Evolutionary conservation across 1,140 invertebrate species (phyloP).

Genomic region (Leptinotarsa texana): DNA sequence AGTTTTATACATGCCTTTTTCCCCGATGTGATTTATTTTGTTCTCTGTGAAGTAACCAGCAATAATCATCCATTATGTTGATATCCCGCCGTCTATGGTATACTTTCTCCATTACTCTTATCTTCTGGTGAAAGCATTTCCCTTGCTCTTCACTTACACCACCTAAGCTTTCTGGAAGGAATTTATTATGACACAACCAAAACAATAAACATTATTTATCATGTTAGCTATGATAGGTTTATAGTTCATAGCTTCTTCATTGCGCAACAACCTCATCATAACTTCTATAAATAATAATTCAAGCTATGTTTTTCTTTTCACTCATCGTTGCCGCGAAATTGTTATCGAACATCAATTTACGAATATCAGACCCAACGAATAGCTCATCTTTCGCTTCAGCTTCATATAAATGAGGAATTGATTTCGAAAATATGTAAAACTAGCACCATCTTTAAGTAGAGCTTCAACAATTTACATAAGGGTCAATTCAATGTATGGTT

Average conservation of each 20-base stretch:
- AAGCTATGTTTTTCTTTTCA: background rate
- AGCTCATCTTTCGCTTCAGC: background rate
- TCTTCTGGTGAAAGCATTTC: too few relatives aligned
- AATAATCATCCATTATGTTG: too few relatives aligned
- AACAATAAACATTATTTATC: background rate
- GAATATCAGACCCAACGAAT: background rate
- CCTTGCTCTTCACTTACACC: too few relatives aligned
- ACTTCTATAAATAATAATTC: background rate
- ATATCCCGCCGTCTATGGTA: too few relatives aligned
- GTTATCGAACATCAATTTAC: background rate
- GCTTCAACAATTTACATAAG: too few relatives aligned
- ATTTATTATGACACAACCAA: background rate
- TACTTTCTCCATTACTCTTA: too few relatives aligned
- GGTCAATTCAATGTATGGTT: too few relatives aligned
- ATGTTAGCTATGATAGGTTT: background rate
- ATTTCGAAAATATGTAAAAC: background rate
- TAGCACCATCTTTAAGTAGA: too few relatives aligned
- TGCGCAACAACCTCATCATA: background rate
- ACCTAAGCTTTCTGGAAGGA: too few relatives aligned
- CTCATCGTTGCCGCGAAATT: background rate
- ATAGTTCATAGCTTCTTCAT: background rate
- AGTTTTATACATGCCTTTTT: too few relatives aligned
- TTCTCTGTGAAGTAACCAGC: too few relatives aligned
- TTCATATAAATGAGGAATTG: background rate
- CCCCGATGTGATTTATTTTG: too few relatives aligned